Evolutionary conservation across 2,113 vertebrate species (phyloP).

Genomic region (Geococcyx californianus): DNA sequence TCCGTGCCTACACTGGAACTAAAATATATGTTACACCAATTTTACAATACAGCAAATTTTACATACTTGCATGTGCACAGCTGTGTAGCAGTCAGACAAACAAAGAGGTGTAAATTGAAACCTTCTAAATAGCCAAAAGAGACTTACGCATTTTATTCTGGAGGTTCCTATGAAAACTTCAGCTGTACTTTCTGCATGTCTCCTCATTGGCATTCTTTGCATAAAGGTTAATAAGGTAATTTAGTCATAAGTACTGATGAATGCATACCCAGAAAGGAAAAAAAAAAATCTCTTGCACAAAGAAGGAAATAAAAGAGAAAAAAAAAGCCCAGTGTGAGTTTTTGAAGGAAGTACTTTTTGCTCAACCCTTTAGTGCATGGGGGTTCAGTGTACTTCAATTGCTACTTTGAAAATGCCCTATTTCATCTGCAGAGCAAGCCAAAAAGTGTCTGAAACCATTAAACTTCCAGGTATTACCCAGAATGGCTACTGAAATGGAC

Average conservation of each 20-base stretch:
- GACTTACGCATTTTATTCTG: not conserved
- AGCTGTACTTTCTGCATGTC: not conserved
- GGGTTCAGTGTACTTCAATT: not conserved
- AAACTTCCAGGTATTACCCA: not conserved
- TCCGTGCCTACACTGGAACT: not conserved
- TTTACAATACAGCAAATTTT: not conserved
- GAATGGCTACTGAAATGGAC: not conserved
- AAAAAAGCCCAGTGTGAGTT: not conserved
- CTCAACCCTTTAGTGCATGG: not conserved
- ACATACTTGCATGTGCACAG: not conserved
- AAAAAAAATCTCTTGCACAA: not conserved
- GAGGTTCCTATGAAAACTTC: not conserved
- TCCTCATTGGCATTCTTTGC: not conserved
- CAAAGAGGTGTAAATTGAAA: not conserved
- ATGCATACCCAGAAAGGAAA: not conserved
- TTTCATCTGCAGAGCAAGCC: not conserved
- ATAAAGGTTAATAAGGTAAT: not conserved
- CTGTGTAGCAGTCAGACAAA: not conserved
- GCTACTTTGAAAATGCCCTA: not conserved
- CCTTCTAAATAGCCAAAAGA: not conserved
- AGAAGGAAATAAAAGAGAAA: not conserved
- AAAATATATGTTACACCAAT: not conserved
- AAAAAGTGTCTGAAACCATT: not conserved
- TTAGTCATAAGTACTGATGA: not conserved
- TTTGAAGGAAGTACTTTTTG: not conserved